Evolutionary conservation across 2,113 vertebrate genomes (phyloP).

Genomic region (Promerops cafer): DNA sequence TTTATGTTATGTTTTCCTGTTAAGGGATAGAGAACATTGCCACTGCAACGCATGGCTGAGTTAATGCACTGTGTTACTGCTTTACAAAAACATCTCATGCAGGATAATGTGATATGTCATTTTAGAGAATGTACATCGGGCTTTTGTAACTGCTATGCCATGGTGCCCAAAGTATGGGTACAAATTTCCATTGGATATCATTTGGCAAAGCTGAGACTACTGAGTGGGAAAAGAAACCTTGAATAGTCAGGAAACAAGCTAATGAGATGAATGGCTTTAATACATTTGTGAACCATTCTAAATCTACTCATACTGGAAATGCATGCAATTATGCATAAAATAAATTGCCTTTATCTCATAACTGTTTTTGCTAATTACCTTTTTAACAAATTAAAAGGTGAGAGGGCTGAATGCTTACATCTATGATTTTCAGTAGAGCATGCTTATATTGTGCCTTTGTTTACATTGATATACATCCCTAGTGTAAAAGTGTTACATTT

Average conservation of each 20-base stretch:
- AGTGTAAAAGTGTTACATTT: background rate
- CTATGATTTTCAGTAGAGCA: background rate
- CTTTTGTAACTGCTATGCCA: background rate
- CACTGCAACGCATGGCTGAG: background rate
- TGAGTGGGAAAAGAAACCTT: background rate
- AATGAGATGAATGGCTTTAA: background rate
- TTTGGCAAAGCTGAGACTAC: background rate
- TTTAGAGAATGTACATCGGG: background rate
- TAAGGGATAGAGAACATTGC: background rate
- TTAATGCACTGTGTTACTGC: background rate
- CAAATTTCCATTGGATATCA: background rate
- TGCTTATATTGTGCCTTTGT: background rate
- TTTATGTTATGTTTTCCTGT: background rate
- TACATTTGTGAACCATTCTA: background rate
- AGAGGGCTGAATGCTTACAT: background rate
- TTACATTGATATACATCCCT: background rate
- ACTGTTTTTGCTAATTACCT: conserved; percentile 10
- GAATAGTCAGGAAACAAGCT: background rate
- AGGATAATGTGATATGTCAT: background rate
- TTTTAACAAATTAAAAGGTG: conserved; percentile 18
- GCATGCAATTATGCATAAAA: background rate
- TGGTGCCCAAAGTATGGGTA: background rate
- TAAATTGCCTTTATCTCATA: background rate
- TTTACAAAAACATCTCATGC: background rate
- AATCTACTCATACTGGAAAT: background rate